Conservation (phyloP, 2,888 invertebrate genomes). For the Eilema depressum region DNA sequence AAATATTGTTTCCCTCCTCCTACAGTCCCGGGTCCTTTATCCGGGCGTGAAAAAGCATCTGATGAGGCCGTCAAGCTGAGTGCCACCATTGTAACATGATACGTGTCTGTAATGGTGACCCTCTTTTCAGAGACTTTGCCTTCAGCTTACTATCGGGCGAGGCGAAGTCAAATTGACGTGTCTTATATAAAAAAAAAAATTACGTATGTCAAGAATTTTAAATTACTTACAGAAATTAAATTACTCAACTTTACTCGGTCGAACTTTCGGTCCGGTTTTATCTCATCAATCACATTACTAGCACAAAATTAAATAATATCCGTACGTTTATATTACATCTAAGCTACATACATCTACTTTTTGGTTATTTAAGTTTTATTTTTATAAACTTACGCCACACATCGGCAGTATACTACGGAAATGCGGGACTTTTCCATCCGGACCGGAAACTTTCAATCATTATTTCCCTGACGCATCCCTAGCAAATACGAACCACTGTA, state of each 20-base stretch:
- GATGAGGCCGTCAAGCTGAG: too few relatives aligned
- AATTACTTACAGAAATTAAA: neutral
- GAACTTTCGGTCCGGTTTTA: neutral
- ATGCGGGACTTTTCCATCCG: slow-evolving; percentile 45
- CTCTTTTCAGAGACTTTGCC: too few relatives aligned
- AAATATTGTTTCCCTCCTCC: too few relatives aligned
- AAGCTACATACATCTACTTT: slow-evolving; percentile 15
- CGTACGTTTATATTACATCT: neutral
- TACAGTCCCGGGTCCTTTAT: too few relatives aligned
- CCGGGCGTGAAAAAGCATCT: too few relatives aligned
- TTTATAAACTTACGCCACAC: slow-evolving; percentile 31
- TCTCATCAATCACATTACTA: neutral
- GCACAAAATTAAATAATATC: neutral
- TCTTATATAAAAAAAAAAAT: too few relatives aligned
- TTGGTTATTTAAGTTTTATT: slow-evolving; percentile 21
- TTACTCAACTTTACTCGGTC: neutral
- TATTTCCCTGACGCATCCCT: slow-evolving; percentile 51
- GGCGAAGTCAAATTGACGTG: too few relatives aligned
- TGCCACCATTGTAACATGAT: too few relatives aligned
- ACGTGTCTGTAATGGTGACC: too few relatives aligned
- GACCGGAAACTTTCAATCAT: slow-evolving; percentile 60
- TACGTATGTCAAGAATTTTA: neutral
- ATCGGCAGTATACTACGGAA: slow-evolving; percentile 32
- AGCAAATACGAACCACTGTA: slow-evolving; percentile 14
- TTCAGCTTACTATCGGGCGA: too few relatives aligned